Conservation (phyloP, 2,113 vertebrate species). For the Pachycephala philippinensis region DNA sequence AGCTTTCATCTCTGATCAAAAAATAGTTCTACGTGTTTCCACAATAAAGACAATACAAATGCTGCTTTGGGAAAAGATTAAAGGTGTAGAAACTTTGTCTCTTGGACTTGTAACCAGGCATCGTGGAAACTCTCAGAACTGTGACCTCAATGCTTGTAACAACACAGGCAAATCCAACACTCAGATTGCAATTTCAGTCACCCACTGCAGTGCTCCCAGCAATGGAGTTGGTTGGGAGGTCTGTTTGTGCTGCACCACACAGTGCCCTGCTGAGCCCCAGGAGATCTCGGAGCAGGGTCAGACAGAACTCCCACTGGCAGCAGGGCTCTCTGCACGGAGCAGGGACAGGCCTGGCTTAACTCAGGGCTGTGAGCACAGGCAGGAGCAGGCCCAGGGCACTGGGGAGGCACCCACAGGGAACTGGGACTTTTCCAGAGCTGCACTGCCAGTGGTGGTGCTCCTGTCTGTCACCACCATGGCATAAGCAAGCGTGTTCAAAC, state of each 20-base stretch:
- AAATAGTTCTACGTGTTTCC: background rate
- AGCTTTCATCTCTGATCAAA: background rate
- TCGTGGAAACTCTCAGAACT: background rate
- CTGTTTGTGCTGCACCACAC: fast-evolving
- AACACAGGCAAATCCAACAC: background rate
- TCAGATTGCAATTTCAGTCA: background rate
- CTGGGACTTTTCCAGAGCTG: background rate
- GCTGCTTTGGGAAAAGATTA: background rate
- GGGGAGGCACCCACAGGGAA: background rate
- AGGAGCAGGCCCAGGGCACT: background rate
- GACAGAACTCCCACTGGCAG: background rate
- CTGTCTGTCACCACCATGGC: background rate
- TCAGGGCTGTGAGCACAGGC: background rate
- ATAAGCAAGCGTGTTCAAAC: background rate
- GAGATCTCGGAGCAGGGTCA: background rate
- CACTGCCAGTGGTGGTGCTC: background rate
- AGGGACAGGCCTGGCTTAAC: background rate
- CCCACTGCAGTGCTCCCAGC: background rate
- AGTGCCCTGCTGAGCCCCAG: background rate
- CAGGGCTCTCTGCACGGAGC: background rate
- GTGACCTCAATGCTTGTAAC: background rate
- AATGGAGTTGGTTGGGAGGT: background rate
- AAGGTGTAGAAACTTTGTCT: background rate
- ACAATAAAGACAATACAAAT: background rate
- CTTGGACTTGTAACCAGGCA: background rate